Evolutionary conservation across 2,797 vertebrate species (phyloP).

Genomic region (Tenualosa ilisha): DNA sequence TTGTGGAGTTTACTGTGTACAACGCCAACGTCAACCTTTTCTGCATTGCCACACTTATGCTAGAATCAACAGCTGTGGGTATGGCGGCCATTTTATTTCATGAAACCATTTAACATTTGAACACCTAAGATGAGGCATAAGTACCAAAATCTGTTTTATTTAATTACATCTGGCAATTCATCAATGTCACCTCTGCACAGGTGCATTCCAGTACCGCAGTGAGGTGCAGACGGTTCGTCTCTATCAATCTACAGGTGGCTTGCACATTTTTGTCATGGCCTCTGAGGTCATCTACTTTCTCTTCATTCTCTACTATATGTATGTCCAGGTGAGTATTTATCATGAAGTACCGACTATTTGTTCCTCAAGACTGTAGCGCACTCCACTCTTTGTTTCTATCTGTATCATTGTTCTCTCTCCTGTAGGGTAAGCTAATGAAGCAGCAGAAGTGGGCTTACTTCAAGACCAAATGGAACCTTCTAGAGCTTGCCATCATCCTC

Average conservation of each 20-base stretch:
- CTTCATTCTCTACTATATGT: conserved; percentile 93
- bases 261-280: conserved; percentile 88
- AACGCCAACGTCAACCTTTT: conserved; percentile 96
- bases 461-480: conserved; percentile 87
- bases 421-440: conserved; percentile 84
- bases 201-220: conserved; percentile 82
- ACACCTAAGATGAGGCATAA: not conserved
- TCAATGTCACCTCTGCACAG: conserved; percentile 59
- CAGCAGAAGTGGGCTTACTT: conserved; percentile 85
- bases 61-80: conserved; percentile 90
- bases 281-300: conserved; percentile 90
- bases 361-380: not conserved
- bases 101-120: not conserved
- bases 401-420: conserved; percentile 39
- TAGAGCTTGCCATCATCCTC: conserved; percentile 87
- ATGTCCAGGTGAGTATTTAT: conserved; percentile 79
- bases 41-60: conserved; percentile 85
- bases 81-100: conserved; percentile 39
- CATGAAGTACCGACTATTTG: not conserved
- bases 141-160: not conserved
- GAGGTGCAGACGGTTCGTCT: conserved; percentile 86
- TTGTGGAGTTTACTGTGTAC: conserved; percentile 94
- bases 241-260: conserved; percentile 84
- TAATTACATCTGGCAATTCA: not conserved
- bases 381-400: not conserved